These are phyloP conservation scores for Emydocephalus ijimae DNA, from an alignment of 2,113 vertebrate species.

Conservation along the genomic window DNA sequence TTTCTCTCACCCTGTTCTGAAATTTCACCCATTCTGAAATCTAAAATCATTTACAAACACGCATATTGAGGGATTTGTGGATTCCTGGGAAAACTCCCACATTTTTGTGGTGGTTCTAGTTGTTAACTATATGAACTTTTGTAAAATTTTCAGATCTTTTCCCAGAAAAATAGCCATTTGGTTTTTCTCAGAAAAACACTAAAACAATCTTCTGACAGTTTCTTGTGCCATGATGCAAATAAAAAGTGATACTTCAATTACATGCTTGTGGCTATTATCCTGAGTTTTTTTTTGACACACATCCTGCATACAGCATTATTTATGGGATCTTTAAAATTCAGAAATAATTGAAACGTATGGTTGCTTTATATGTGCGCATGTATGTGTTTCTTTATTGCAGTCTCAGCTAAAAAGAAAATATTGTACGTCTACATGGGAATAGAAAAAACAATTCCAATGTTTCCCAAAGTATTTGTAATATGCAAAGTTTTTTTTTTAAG, in stretches of 20 bases:
- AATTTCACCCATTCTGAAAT: not conserved
- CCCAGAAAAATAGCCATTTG: constrained; percentile 43
- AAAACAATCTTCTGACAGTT: not conserved
- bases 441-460: not conserved
- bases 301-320: constrained; percentile 4
- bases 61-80: not conserved
- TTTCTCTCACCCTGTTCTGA: not conserved
- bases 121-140: constrained; percentile 24
- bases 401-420: not conserved
- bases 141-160: constrained; percentile 30
- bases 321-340: not conserved
- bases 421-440: not conserved
- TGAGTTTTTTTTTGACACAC: not conserved
- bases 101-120: constrained; percentile 33
- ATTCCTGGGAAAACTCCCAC: constrained; percentile 10
- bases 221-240: not conserved
- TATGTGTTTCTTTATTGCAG: not conserved
- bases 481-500: constrained; percentile 45
- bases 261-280: not conserved
- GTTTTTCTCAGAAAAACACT: constrained; percentile 2
- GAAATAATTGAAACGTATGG: not conserved
- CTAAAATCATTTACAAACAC: not conserved
- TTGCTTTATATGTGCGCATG: not conserved
- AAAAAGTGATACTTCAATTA: not conserved
- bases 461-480: constrained; percentile 50